Conservation (phyloP, 92 coral and sea anemone species). For the Siderastrea radians region DNA sequence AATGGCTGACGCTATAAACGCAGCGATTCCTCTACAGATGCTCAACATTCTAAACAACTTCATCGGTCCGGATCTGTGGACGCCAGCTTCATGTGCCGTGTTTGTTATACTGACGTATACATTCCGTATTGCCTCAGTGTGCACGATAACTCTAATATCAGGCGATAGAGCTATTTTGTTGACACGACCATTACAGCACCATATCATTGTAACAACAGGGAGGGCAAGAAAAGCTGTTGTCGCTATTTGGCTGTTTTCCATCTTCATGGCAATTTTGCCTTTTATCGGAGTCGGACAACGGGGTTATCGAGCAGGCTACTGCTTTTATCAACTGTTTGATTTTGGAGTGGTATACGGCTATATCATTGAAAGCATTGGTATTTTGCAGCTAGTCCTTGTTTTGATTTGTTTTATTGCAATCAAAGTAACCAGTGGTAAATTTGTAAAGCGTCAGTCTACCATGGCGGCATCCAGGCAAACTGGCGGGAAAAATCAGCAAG, state of each 20-base stretch:
- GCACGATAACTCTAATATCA: constrained; percentile 93
- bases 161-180: constrained; percentile 83
- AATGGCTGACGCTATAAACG: constrained; percentile 86
- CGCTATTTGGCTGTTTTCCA: constrained; percentile 76
- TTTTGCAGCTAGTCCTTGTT: constrained; percentile 81
- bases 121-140: constrained; percentile 92
- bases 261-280: constrained; percentile 73
- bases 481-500: constrained; percentile 48
- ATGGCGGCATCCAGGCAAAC: constrained; percentile 87
- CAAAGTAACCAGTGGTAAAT: constrained; percentile 80
- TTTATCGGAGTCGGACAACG: constrained; percentile 74
- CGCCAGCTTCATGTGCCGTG: constrained; percentile 71
- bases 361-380: constrained; percentile 79
- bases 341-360: constrained; percentile 85
- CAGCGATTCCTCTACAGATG: constrained; percentile 80
- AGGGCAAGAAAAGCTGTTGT: constrained; percentile 71
- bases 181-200: constrained; percentile 84
- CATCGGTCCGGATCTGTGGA: constrained; percentile 84
- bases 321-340: constrained; percentile 83
- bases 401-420: constrained; percentile 84
- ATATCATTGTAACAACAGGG: constrained; percentile 78
- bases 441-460: constrained; percentile 80
- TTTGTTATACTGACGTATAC: constrained; percentile 86
- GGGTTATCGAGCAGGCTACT: constrained; percentile 66
- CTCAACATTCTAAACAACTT: constrained; percentile 83